Percentiles rank a stretch among this genome's conserved stretches.
phyloP scores from a whole-genome alignment of 2,113 vertebrate species.

The Ictalurus punctatus region DNA sequence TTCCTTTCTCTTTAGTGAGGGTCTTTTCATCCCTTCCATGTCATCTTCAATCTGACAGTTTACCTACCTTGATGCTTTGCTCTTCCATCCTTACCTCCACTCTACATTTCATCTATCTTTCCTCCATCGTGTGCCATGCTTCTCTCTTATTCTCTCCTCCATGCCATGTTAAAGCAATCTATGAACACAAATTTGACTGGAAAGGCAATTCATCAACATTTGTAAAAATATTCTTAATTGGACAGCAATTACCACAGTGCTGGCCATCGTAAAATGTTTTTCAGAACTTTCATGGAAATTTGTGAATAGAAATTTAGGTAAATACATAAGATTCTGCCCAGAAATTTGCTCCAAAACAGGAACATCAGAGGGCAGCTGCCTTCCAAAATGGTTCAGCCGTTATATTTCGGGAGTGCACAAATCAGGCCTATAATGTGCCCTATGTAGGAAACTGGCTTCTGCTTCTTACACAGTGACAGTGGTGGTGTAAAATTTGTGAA shows the following conservation, averaged over 20 bases:
- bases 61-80: not conserved
- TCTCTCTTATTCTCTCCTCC: not conserved
- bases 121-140: not conserved
- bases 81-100: not conserved
- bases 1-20: not conserved
- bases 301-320: too few species aligned
- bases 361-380: not conserved
- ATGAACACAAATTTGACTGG: not conserved
- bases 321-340: not conserved
- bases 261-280: not conserved
- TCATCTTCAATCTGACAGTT: not conserved
- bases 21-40: not conserved
- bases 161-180: not conserved
- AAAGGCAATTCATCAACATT: constrained; percentile 17
- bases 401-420: not conserved
- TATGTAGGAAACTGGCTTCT: not conserved
- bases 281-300: not conserved
- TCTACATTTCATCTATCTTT: not conserved
- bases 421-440: not conserved
- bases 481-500: not conserved
- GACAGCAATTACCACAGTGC: not conserved
- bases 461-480: not conserved
- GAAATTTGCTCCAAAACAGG: constrained; percentile 4
- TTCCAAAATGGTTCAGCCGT: not conserved
- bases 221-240: not conserved